These are phyloP conservation scores for Diorhabda elongata DNA, from an alignment of 1,140 invertebrate species.

Conservation along the genomic window DNA sequence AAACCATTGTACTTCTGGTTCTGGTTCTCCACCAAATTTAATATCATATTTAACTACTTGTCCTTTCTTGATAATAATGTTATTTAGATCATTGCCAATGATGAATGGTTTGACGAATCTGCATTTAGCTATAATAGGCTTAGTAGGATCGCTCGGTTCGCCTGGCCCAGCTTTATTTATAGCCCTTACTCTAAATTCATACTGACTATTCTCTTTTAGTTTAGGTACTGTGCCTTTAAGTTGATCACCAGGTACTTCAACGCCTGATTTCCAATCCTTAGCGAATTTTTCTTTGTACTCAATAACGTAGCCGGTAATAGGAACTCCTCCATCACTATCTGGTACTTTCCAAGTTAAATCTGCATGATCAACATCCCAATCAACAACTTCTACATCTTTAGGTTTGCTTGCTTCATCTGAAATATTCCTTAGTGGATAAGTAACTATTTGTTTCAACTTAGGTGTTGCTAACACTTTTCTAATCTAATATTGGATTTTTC, in stretches of 20 bases:
- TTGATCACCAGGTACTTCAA: constrained; percentile 74
- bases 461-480: constrained; percentile 12
- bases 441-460: neutral
- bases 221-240: constrained; percentile 76
- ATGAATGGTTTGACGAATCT: constrained; percentile 93
- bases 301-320: constrained; percentile 90
- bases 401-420: constrained; percentile 91
- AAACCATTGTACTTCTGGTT: constrained; percentile 84
- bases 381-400: constrained; percentile 80
- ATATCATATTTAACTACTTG: constrained; percentile 91
- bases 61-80: constrained; percentile 89
- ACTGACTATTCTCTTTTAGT: constrained; percentile 90
- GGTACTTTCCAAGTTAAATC: constrained; percentile 89
- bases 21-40: constrained; percentile 91
- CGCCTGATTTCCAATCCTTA: constrained; percentile 80
- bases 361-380: constrained; percentile 95
- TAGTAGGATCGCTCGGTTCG: constrained; percentile 89
- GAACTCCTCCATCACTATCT: constrained; percentile 86
- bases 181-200: constrained; percentile 94
- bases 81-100: constrained; percentile 78
- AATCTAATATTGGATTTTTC: neutral
- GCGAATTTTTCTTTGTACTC: constrained; percentile 92
- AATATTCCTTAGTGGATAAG: constrained; percentile 26
- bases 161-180: constrained; percentile 94
- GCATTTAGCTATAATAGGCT: constrained; percentile 92